phyloP scores from a whole-genome alignment of 2,797 vertebrate genomes.

The Sebastiscus tertius region DNA sequence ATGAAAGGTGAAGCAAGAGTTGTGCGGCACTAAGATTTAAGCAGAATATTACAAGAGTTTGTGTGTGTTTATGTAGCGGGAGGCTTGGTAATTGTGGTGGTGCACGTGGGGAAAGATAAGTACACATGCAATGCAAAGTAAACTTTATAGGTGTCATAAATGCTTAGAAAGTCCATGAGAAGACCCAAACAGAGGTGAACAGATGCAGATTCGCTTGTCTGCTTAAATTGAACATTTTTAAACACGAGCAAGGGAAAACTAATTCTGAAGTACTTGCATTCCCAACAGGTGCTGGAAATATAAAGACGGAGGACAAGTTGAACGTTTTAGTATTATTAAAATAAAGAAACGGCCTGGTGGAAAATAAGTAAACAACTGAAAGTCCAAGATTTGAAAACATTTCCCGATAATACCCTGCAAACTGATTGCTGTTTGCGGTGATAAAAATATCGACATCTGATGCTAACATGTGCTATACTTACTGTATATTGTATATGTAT shows the following conservation, averaged over 20 bases:
- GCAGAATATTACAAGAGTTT: conserved; percentile 42
- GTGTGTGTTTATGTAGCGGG: conserved; percentile 44
- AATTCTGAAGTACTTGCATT: neutral
- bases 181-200: conserved; percentile 1
- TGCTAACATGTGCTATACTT: neutral
- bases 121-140: conserved; percentile 2
- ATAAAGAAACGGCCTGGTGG: neutral
- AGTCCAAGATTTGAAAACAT: neutral
- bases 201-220: conserved; percentile 1
- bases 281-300: neutral
- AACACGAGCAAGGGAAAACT: neutral
- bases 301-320: neutral
- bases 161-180: neutral
- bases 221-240: conserved; percentile 6
- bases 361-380: neutral
- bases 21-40: conserved; percentile 48
- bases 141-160: conserved; percentile 5
- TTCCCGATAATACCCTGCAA: neutral
- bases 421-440: neutral
- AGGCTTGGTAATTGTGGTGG: neutral
- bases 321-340: neutral
- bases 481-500: neutral
- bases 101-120: conserved; percentile 1
- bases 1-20: conserved; percentile 72
- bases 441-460: neutral